These are phyloP conservation scores for Caenorhabditis sp. DNA, from an alignment of 2,888 invertebrate species.

Conservation along the genomic window DNA sequence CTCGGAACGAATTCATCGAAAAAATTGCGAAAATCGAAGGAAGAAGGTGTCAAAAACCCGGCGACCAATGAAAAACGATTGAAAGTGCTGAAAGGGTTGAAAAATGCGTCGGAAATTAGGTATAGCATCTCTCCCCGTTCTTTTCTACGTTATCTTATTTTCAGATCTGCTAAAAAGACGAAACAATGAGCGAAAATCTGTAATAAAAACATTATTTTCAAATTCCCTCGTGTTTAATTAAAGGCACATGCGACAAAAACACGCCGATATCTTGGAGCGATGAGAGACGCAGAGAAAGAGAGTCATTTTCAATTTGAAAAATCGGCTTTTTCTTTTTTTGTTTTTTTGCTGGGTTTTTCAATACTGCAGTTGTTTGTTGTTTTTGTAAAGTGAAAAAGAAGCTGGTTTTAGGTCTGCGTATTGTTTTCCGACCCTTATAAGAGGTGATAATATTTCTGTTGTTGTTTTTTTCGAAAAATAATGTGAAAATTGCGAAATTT, in stretches of 20 bases:
- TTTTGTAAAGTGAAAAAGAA: neutral
- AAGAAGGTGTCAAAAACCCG: too few relatives aligned
- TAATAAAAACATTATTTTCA: neutral
- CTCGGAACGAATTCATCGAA: too few relatives aligned
- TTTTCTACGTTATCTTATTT: too few relatives aligned
- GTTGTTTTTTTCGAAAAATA: conserved; percentile 6
- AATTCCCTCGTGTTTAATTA: neutral
- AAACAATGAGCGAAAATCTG: neutral
- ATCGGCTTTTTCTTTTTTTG: conserved; percentile 9
- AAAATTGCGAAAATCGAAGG: too few relatives aligned
- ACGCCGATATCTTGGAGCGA: neutral
- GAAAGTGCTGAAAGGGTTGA: too few relatives aligned
- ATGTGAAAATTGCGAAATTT: neutral
- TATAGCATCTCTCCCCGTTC: too few relatives aligned
- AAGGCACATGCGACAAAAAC: neutral
- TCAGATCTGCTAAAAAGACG: neutral
- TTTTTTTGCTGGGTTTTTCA: conserved; percentile 6
- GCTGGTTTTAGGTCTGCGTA: neutral
- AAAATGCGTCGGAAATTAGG: too few relatives aligned
- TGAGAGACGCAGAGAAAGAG: conserved; percentile 5
- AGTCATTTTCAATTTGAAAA: conserved; percentile 8
- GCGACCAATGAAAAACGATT: too few relatives aligned
- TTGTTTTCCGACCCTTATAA: conserved; percentile 27
- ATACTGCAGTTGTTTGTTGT: neutral
- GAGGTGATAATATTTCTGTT: neutral